Evolutionary conservation across 2,888 invertebrate genomes (phyloP), one percentile per base, ranked within the genome.

Genomic region (Agonopterix alstromeriana): DNA sequence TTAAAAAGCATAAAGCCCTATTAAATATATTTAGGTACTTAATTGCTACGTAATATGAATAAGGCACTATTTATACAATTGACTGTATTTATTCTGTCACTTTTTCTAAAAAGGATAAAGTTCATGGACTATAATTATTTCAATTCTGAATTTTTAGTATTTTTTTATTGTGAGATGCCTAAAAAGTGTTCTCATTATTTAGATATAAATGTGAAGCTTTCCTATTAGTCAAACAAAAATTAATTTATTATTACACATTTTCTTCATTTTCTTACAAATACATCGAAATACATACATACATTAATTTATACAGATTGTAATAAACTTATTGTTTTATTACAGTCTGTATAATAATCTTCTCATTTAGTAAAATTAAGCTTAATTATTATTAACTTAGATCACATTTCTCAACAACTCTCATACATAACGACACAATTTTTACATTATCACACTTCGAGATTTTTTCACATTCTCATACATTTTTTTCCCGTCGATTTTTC

Each of bases 381-480:
- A 67, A 65, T 67, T 65, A 68, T 58, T 65, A 73, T 65, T 73
- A 75, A 66, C 66, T 75, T 76, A 83, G 63, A 84, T 83, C 82
- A 82, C 83, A 83, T 71, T 78, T 78, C 64, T 70, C 72, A 72
- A 66, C 60, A 70, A 70, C 11, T 42, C 42, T 12, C 64, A 67
- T 63, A 51, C 73, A 74, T 67, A 66, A 11, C 56, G 55, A 68
- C 69, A 79, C 67, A 64, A 68, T 66, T 69, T 69, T 60, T 65
- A 75, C 65, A 72, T 56, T 72, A 78, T 78, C 78, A 80, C 76
- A 74, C 79, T 62, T 68, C 57, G 67, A 72, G 65, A 75, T 75
- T 68, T 67, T 56, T 62, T 58, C 63, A 59, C 61, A 48, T 54
- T 57, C 55, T 27, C 51, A 49, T 56, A 50, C 51, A 53, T 46